Percentiles rank a stretch among this genome's conserved stretches.
phyloP scores from a whole-genome alignment of 1,140 invertebrate species.

The Eriocheir sinensis region DNA sequence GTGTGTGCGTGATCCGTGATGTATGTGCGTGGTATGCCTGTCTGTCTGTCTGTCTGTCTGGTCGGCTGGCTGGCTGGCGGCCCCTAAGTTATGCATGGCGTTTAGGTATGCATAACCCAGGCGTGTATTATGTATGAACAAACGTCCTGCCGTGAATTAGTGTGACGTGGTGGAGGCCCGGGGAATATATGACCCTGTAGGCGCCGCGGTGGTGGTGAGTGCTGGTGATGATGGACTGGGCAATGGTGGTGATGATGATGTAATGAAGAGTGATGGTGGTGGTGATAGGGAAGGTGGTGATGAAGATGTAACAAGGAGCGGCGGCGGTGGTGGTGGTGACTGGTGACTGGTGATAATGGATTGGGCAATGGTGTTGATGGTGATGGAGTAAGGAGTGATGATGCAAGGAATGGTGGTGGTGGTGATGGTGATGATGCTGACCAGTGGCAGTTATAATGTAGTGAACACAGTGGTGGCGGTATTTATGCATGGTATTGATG shows the following conservation, averaged over 20 bases:
- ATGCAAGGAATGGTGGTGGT: not conserved
- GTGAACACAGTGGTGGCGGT: not conserved
- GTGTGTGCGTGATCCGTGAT: not conserved
- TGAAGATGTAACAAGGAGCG: not conserved
- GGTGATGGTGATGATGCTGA: not conserved
- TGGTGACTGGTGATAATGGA: not conserved
- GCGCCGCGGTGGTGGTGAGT: not conserved
- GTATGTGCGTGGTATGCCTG: not conserved
- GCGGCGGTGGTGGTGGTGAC: conserved; percentile 30
- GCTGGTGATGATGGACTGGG: not conserved
- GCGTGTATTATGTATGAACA: not conserved
- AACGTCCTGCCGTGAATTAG: not conserved
- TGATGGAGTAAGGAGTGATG: not conserved
- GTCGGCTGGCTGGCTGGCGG: not conserved
- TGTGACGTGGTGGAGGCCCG: not conserved
- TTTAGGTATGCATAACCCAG: not conserved
- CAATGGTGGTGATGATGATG: not conserved
- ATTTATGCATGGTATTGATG: not conserved
- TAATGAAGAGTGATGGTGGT: not conserved
- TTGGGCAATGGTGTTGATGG: not conserved
- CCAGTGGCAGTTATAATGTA: not conserved
- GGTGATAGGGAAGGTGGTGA: not conserved
- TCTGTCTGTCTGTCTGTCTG: not conserved
- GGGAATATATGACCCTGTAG: not conserved
- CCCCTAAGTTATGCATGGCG: not conserved